A percentile compares a stretch with the other conserved stretches of the same genome.
Evolutionary conservation across 2,113 vertebrate genomes (phyloP).

Genomic region (Neopipo cinnamomea): DNA sequence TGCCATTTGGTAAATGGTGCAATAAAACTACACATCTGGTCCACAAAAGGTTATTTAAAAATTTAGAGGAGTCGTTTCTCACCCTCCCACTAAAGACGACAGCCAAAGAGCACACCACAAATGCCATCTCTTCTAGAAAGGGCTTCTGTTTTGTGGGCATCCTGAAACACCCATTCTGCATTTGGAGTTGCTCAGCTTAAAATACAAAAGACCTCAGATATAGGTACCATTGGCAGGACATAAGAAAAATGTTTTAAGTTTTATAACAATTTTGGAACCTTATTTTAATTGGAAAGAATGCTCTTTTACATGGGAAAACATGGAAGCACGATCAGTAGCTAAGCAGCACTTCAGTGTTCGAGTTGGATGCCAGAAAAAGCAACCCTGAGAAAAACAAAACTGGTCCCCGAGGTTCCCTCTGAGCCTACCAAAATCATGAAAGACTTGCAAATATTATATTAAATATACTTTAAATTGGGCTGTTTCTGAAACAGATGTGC

Average conservation of each 20-base stretch:
- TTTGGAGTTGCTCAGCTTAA: neutral
- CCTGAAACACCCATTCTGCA: neutral
- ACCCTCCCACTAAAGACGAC: neutral
- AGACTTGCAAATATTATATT: neutral
- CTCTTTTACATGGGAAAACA: neutral
- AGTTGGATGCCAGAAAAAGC: neutral
- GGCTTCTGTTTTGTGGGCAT: neutral
- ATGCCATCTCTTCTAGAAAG: neutral
- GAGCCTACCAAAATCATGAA: neutral
- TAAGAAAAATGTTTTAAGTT: neutral
- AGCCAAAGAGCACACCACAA: neutral
- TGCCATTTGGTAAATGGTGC: neutral
- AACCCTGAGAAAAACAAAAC: neutral
- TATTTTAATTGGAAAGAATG: neutral
- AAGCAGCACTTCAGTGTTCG: rapidly evolving
- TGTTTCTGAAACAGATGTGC: neutral
- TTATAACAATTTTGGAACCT: neutral
- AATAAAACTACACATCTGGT: neutral
- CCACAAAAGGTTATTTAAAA: neutral
- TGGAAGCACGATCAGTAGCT: neutral
- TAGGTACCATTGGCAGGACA: neutral
- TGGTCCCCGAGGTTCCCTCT: neutral
- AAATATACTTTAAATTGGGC: neutral
- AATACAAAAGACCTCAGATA: neutral
- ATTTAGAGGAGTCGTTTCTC: neutral